Base-by-base conservation (phyloP, 2,888 invertebrate genomes). In the Nymphalis c-album region DNA sequence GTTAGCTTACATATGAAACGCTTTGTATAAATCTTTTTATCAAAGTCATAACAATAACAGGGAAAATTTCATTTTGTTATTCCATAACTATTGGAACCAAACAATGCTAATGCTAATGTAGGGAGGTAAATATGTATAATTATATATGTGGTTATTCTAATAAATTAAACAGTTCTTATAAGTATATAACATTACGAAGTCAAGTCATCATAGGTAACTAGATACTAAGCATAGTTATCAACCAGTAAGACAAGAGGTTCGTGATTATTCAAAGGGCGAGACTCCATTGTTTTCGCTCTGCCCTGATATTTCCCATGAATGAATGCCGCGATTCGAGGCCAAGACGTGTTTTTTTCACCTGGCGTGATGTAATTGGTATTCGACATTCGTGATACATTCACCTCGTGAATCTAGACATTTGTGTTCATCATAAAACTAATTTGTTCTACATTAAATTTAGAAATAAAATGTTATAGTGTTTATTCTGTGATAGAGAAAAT, bases 291-390 rank as follows among this genome's bases (percentile, higher is more conserved):
- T 78, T 87, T 85, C 77, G 79, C 80, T 74, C 74, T 76, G 80
- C 81, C 77, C 78, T 76, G 73, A 78, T 82, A 84, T 84, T 90
- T 90, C 89, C 86, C 90, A 91, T 87, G 90, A 89, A 88, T 84
- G 85, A 85, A 83, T 79, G 77, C 81, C 78, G 65, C 61, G 63
- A 79, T 71, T 79, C 86, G 90, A 88, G 90, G 91, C 88, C 90
- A 88, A 83, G 85, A 77, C 81, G 74, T 76, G 71, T 83, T 88
- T 87, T 86, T 88, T 88, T 85, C 40, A 88, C 85, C 85, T 85
- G 82, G 78, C 78, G 77, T 90, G 88, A 91, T 86, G 88, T 88
- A 87, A 90, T 85, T 40, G 13, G 40, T 75, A 74, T 70, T 73
- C 79, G 69, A 73, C 74, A 72, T 76, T 81, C 80, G 79, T 80